These are phyloP conservation scores for Schizopygopsis malacanthus DNA, from an alignment of 2,797 vertebrate genomes.

Conservation along the genomic window DNA sequence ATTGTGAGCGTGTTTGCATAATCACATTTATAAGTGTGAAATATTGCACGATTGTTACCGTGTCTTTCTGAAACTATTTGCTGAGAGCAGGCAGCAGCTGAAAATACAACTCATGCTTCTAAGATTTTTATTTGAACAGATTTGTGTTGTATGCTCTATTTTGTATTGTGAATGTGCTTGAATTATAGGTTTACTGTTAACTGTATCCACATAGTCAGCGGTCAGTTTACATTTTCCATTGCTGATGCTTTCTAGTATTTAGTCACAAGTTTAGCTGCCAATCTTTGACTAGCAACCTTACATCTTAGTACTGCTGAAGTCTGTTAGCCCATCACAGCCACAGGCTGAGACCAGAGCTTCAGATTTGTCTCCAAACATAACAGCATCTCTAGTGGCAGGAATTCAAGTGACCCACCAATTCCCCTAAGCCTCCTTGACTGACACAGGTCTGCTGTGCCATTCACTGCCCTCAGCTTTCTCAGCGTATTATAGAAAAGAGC, in stretches of 20 bases:
- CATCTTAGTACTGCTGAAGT: neutral
- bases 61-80: slow-evolving; percentile 35
- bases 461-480: neutral
- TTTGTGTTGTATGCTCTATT: neutral
- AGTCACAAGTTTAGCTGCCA: neutral
- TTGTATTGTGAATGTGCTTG: neutral
- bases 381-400: neutral
- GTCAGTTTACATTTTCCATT: slow-evolving; percentile 5
- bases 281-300: neutral
- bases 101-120: slow-evolving; percentile 16
- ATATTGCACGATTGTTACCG: slow-evolving; percentile 45
- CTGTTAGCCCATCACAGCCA: slow-evolving; percentile 27
- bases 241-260: neutral
- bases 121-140: neutral
- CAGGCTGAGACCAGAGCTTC: slow-evolving; percentile 24
- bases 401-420: slow-evolving; percentile 3
- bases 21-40: slow-evolving; percentile 44
- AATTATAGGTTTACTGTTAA: neutral
- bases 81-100: slow-evolving; percentile 24
- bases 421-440: slow-evolving; percentile 21
- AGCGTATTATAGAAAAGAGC: neutral
- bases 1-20: slow-evolving; percentile 16
- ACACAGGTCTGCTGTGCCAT: slow-evolving; percentile 1
- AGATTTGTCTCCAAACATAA: slow-evolving; percentile 18
- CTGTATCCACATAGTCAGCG: neutral